A percentile compares a stretch with the other conserved stretches of the same genome.
Conservation (phyloP, 2,888 invertebrate species). For the Phyllotreta striolata region DNA sequence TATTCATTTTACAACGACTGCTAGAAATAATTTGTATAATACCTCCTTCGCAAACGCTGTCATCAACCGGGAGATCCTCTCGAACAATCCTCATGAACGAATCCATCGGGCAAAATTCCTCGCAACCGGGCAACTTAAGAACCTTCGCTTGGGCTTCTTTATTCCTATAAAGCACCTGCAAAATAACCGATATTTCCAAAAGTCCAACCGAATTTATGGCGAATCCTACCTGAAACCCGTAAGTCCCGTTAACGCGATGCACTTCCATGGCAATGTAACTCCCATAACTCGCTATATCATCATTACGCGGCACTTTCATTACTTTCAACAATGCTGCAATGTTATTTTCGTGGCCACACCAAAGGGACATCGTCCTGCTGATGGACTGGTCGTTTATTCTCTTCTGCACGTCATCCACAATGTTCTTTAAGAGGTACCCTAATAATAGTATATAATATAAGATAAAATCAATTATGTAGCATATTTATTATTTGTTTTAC, state of each 20-base stretch:
- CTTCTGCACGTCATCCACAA: conserved; percentile 46
- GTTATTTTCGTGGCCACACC: conserved; percentile 50
- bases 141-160: conserved; percentile 41
- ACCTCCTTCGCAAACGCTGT: conserved; percentile 43
- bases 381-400: conserved; percentile 43
- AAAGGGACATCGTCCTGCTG: conserved; percentile 46
- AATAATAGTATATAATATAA: conserved; percentile 3
- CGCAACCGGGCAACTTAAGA: conserved; percentile 51
- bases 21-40: not conserved
- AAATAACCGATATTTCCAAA: conserved; percentile 5
- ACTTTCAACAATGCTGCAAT: conserved; percentile 62
- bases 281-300: conserved; percentile 49
- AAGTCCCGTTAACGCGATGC: conserved; percentile 44
- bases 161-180: conserved; percentile 44
- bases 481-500: not conserved
- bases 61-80: conserved; percentile 51
- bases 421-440: conserved; percentile 47
- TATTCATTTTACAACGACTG: too few species aligned
- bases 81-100: conserved; percentile 48
- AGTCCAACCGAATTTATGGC: not conserved
- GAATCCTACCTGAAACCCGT: conserved; percentile 48
- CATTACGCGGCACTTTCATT: conserved; percentile 60
- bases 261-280: conserved; percentile 52
- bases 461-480: not conserved
- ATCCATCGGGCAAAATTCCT: conserved; percentile 51